Base-by-base conservation (phyloP, 37 sponge, comb jelly and placozoan genomes). In the Diacarnus erythraeanus region DNA sequence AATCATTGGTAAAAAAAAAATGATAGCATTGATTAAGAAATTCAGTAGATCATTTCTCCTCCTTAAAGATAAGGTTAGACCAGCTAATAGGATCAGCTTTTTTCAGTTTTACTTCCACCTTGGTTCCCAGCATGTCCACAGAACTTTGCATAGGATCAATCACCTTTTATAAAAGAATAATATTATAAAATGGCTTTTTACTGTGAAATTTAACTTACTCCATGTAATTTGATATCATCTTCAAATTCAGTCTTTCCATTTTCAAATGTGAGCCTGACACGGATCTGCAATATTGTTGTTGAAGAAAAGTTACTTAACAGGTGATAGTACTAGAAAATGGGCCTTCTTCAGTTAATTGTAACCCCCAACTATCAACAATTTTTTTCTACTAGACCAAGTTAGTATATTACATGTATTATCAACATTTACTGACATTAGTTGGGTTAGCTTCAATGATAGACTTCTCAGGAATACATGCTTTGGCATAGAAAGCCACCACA, bases 401-500 rank as follows among this genome's bases (percentile, higher is more conserved):
- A 60, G 31, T 1, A 71, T 71, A 38, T 40, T 12, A 23, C 42
- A 33, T 22, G 2, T 35, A 71, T 42, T 40, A 22, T 22, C 12
- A 71, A 2, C 23, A 8, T 6, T 38, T 25, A 42, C 89, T 81
- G 36, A 88, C 93, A 18, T 40, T 79, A 36, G 93, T 92, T n/a
- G 72, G 69, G 67, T 92, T 97, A 56, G 84, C 95, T 42, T 86
- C 77, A 22, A 97, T 69, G 38, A 63, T 38, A 38, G 91, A 81
- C n/a, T 58, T 64, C 10, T 92, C 90, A 33, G 95, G 93, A 15
- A 85, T 69, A 68, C 83, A 80, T 54, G 80, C 69, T 63, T 97
- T 97, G 43, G 91, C 91, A 72, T 77, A 97, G 56, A 94, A 57
- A 18, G 91, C 64, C 36, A 97, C 57, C 25, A 92, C 71, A 3